Evolutionary conservation across 1,140 invertebrate species (phyloP), one percentile per base, ranked within the genome.

Genomic region (Drosophila bifasciata): DNA sequence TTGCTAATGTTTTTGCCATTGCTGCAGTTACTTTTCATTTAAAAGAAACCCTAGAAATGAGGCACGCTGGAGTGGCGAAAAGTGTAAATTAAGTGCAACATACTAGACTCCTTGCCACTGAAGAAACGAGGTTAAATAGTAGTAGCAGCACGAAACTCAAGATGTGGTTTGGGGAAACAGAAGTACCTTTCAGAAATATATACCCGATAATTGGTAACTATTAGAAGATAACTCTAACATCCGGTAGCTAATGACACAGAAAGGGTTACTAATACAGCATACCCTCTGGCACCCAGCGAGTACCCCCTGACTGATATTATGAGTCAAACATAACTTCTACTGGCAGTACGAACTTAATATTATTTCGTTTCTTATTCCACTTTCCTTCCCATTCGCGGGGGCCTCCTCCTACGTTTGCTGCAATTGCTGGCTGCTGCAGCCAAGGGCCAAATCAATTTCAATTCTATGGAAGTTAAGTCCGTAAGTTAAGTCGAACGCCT

Each of bases 381-480:
- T 3, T 8, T 28, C 28, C 28, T 28, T 8, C 9, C 19, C 5
- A 36, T 11, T 11, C 3, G 32, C 11, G 4, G 28, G 32, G 3
- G 9, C 28, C 3, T 9, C 3, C 28, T 0, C 1, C 28, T 32
- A 8, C 0, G 9, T 1, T 9, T 32, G 2, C 32, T 13, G 9
- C 32, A 36, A 4, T 13, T 36, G 11, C 3, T 36, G 32, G 32
- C 32, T 36, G 32, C 32, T 36, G 32, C 11, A 36, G 32, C 8
- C 28, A 28, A 8, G 9, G 28, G 28, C 44, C 64, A 53, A 68
- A 68, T 68, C 64, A 61, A 68, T 68, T 68, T 68, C 49, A 53
- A 68, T 68, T 61, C 57, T 53, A 52, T 61, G 57, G 43, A 32
- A 61, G 49, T 61, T 48, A 67, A 68, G 57, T 66, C 41, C 32